Evolutionary conservation across 1,140 invertebrate species (phyloP).

Genomic region (Harlomillsia oculata): DNA sequence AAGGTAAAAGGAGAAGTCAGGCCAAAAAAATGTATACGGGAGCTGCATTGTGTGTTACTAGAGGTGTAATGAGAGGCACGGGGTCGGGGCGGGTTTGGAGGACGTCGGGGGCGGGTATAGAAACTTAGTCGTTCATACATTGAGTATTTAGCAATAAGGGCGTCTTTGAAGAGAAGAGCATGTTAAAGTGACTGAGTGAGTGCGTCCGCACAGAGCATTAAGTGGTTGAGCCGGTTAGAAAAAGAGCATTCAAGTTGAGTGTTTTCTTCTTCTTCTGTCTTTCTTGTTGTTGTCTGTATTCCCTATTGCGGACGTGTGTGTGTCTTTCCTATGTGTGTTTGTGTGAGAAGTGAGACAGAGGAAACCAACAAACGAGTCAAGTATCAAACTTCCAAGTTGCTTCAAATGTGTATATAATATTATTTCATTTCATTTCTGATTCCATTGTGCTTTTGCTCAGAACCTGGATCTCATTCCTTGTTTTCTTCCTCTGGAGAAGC

Average conservation of each 20-base stretch:
- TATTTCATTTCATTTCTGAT: too few relatives aligned
- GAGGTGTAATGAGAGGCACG: slow-evolving; percentile 17
- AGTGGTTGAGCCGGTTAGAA: slow-evolving; percentile 13
- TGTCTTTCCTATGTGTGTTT: not conserved
- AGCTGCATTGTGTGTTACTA: too few relatives aligned
- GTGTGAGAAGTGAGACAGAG: not conserved
- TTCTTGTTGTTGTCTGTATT: too few relatives aligned
- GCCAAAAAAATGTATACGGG: not conserved
- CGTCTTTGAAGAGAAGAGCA: not conserved
- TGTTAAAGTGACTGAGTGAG: not conserved
- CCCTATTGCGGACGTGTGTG: too few relatives aligned
- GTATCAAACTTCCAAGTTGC: too few relatives aligned
- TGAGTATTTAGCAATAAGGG: not conserved
- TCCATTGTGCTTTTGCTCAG: too few relatives aligned
- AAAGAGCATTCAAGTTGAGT: slow-evolving; percentile 1
- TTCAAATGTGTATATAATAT: too few relatives aligned
- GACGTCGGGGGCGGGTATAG: slow-evolving; percentile 16
- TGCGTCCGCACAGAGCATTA: not conserved
- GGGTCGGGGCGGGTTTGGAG: slow-evolving; percentile 15
- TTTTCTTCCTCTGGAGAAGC: too few relatives aligned
- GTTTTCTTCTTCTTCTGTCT: slow-evolving; percentile 6
- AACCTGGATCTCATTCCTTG: too few relatives aligned
- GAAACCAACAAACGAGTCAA: too few relatives aligned
- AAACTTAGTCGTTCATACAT: slow-evolving; percentile 1
- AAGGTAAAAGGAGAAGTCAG: not conserved